Base-by-base conservation (phyloP, 2,113 vertebrate genomes). In the Silurus glanis region DNA sequence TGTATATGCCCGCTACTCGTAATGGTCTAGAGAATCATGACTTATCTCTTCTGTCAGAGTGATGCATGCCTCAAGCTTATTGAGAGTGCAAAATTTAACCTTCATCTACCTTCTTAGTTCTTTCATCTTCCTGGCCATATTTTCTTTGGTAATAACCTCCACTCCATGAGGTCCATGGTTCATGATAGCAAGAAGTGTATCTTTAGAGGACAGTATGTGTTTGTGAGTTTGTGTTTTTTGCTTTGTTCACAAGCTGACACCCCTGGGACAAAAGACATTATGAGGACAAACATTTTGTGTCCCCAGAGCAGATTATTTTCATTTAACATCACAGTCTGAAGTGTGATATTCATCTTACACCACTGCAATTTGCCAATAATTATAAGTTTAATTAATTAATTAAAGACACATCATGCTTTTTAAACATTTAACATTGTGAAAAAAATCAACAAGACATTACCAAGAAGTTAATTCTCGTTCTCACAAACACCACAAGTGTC, bases 121-220 rank as follows among this genome's bases (percentile, higher is more conserved):
- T 13, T 62, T 78, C 9, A 21, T 47, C 23, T 76, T 76, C 13
- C 37, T 0, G 0, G n/a, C 16, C 49, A 62, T 51, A 62, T 49
- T 61, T 45, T 51, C 28, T 45, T 25, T 55, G 19, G 17, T 74
- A 84, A 84, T 49, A 49, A 84, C 69, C 45, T 78, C 59, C 49
- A 64, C 49, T 66, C n/a, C n/a, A 21, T 85, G 16, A 25, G 45
- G n/a, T 59, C 56, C 45, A 69, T 21, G 49, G 49, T 37, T 37
- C 37, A 37, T 37, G 37, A 19, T 55, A 59, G 28, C 17, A 7
- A 21, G 78, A 59, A 37, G 78, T 45, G 19, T 23, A 6, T 76
- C 7, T 61, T 78, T 56, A 51, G 10, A 75, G 9, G 47, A 2
- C 28, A 8, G 37, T 71, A 28, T 71, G 67, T 71, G 67, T 67